Conservation (phyloP, 2,797 vertebrate genomes). For the Hydrocynus forskahlii region DNA sequence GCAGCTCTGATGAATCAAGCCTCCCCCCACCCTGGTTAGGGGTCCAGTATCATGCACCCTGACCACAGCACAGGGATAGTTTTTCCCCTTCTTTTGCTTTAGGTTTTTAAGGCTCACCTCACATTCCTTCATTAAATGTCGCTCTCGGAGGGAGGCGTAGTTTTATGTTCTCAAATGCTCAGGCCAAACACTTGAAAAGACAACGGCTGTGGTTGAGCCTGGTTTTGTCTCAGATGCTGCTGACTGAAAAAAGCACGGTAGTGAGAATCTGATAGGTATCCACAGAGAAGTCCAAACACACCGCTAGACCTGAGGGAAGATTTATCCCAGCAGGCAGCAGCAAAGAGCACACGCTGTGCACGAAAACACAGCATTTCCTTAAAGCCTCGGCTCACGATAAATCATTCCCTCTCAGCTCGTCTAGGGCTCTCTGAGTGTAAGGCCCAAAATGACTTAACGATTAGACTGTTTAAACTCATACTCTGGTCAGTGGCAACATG, state of each 20-base stretch:
- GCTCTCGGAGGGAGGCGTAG: background rate
- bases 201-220: slow-evolving; percentile 14
- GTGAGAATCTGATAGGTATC: slow-evolving; percentile 60
- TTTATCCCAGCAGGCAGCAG: slow-evolving; percentile 63
- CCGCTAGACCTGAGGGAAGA: slow-evolving; percentile 60
- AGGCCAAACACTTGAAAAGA: background rate
- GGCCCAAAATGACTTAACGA: slow-evolving; percentile 22
- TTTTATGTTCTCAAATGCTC: slow-evolving; percentile 24
- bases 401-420: slow-evolving; percentile 62
- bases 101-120: slow-evolving; percentile 33
- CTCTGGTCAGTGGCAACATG: background rate
- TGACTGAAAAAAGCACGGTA: slow-evolving; percentile 34
- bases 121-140: slow-evolving; percentile 13
- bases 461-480: slow-evolving; percentile 24
- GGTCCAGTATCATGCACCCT: slow-evolving; percentile 4
- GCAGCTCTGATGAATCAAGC: background rate
- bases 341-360: slow-evolving; percentile 64
- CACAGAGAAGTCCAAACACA: slow-evolving; percentile 67
- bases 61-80: slow-evolving; percentile 21
- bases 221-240: slow-evolving; percentile 14
- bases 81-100: slow-evolving; percentile 19
- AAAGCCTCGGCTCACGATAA: slow-evolving; percentile 65
- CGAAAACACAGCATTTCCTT: slow-evolving; percentile 63
- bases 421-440: slow-evolving; percentile 10
- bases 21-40: background rate